A percentile compares a stretch with the other conserved stretches of the same genome.
phyloP scores from a whole-genome alignment of 2,113 vertebrate species.

The Neolamprologus kungweensis region DNA sequence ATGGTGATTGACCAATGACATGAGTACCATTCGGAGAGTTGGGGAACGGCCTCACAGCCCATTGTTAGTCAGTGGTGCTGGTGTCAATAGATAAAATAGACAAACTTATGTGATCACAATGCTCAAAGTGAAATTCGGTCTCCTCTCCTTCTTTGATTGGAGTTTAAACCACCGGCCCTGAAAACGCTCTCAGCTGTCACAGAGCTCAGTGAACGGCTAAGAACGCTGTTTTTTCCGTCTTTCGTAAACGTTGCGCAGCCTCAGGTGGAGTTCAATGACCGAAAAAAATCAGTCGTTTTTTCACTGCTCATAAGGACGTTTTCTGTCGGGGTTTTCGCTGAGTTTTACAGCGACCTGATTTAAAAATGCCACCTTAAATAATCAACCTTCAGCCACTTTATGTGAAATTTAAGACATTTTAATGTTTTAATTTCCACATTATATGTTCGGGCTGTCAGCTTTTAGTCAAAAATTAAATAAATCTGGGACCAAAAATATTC shows the following conservation, averaged over 20 bases:
- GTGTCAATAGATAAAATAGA: not conserved
- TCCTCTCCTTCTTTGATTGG: not conserved
- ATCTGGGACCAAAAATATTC: not conserved
- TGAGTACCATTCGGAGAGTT: rapidly evolving
- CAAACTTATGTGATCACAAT: rapidly evolving
- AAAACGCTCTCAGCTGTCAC: not conserved
- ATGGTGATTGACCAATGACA: not conserved
- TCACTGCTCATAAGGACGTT: rapidly evolving
- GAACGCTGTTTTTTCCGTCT: rapidly evolving
- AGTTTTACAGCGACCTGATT: rapidly evolving
- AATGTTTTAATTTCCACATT: rapidly evolving
- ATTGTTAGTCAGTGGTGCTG: not conserved
- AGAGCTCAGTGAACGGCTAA: rapidly evolving
- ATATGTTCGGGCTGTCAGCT: not conserved
- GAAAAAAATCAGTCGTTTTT: rapidly evolving
- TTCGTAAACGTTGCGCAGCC: rapidly evolving
- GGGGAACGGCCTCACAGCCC: not conserved
- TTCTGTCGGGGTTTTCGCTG: rapidly evolving
- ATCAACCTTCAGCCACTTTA: not conserved
- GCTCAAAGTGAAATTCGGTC: rapidly evolving
- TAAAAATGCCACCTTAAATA: rapidly evolving
- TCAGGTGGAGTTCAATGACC: rapidly evolving
- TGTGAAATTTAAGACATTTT: rapidly evolving
- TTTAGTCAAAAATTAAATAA: rapidly evolving
- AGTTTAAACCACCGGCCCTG: not conserved